A percentile compares a stretch with the other conserved stretches of the same genome.
These are phyloP conservation scores for Subacronicta megacephala DNA, from an alignment of 2,888 invertebrate species.

Conservation along the genomic window DNA sequence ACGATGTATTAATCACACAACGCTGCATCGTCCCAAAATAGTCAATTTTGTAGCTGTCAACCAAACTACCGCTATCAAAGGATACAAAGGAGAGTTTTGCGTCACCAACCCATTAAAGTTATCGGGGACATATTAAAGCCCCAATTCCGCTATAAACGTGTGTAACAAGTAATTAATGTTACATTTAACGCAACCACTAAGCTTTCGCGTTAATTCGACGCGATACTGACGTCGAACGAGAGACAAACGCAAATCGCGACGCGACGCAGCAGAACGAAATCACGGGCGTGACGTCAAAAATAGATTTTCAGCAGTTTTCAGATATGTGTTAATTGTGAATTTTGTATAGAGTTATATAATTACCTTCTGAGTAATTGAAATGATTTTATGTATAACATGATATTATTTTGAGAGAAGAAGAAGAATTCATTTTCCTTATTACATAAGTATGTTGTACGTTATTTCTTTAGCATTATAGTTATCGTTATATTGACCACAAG, in stretches of 20 bases:
- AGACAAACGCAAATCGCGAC: constrained; percentile 28
- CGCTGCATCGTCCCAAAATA: background rate
- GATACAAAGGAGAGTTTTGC: constrained; percentile 41
- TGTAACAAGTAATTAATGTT: constrained; percentile 59
- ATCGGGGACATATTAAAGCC: constrained; percentile 48
- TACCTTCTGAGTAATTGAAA: no score
- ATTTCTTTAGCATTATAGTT: no score
- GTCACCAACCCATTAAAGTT: constrained; percentile 47
- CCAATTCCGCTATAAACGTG: constrained; percentile 44
- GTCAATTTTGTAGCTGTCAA: constrained; percentile 17
- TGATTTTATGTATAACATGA: no score
- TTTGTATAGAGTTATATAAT: background rate
- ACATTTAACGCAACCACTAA: constrained; percentile 49
- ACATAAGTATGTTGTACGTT: no score
- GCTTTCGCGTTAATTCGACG: constrained; percentile 52
- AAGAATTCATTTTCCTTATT: no score
- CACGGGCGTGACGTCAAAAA: constrained; percentile 18
- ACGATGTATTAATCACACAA: no score
- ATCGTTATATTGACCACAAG: no score
- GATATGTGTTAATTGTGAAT: background rate
- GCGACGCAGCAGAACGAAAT: constrained; percentile 36
- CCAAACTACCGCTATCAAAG: constrained; percentile 18
- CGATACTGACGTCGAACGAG: constrained; percentile 20
- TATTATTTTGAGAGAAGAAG: no score
- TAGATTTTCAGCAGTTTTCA: constrained; percentile 2